Evolutionary conservation across 2,888 invertebrate species (phyloP).

Genomic region (Allophyes oxyacanthae): DNA sequence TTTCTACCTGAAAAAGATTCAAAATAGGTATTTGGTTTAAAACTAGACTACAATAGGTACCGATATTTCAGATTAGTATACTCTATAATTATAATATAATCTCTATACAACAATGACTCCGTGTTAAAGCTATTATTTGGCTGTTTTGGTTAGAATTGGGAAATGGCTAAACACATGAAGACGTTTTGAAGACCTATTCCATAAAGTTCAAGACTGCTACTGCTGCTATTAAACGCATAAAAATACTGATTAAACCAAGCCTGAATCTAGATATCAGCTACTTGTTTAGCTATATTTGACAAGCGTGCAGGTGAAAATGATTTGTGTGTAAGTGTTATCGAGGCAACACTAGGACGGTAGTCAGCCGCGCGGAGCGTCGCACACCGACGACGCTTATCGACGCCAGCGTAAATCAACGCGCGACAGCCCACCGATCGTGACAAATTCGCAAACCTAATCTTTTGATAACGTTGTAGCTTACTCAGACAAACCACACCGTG

Average conservation of each 20-base stretch:
- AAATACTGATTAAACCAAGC: constrained; percentile 24
- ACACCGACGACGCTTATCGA: constrained; percentile 73
- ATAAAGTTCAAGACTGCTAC: constrained; percentile 11
- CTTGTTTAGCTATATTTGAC: constrained; percentile 37
- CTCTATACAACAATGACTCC: no score
- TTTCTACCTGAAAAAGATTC: background rate
- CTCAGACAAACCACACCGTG: constrained; percentile 55
- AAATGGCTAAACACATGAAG: no score
- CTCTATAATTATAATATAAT: no score
- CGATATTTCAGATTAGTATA: no score
- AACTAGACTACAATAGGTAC: no score
- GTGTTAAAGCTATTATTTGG: no score
- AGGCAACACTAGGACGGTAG: constrained; percentile 47
- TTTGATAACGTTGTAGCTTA: constrained; percentile 74
- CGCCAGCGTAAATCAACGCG: constrained; percentile 78
- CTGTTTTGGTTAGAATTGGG: no score
- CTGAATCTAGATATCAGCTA: constrained; percentile 19
- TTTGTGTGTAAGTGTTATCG: constrained; percentile 57
- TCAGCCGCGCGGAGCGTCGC: constrained; percentile 51
- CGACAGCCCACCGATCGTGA: constrained; percentile 85
- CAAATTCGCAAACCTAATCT: constrained; percentile 84
- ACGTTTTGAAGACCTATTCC: no score
- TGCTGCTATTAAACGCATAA: constrained; percentile 10
- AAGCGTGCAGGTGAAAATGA: constrained; percentile 48
- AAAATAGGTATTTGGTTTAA: background rate